Base-by-base conservation (phyloP, 2,888 invertebrate species). In the Rhogogaster chlorosoma region DNA sequence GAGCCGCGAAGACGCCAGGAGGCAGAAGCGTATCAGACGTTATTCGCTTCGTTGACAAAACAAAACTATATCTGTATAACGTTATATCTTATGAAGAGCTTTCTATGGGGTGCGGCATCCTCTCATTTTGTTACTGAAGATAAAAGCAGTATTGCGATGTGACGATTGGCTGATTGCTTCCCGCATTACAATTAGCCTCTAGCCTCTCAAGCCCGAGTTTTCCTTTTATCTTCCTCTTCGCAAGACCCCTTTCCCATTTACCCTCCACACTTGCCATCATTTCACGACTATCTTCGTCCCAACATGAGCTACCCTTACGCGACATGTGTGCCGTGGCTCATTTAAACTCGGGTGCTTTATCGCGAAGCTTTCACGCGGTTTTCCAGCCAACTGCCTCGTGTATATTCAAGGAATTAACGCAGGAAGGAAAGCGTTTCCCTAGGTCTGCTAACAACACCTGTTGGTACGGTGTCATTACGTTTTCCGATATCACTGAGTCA, bases 281-380 rank as follows among this genome's bases (percentile, higher is more conserved):
- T 53, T 7, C 77, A 15, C 29, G 77, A n/a, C 53, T 80, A 38
- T 57, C 57, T 61, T 38, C 38, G 77, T 57, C 80, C 29, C 61
- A 32, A 22, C 38, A 15, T 36, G 32, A 38, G 57, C 36, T 61
- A 80, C 36, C 70, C 45, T 70, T 36, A n/a, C 29, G 67, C 38
- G 83, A 67, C 83, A 83, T 61, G 61, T 80, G 57, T 22, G 57
- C 57, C 57, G 12, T 38, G 83, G 83, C 67, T 83, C 83, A 45
- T 83, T 42, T 42, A 67, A 45, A 83, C 83, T 49, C 67, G n/a
- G 42, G 18, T 70, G 83, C 45, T 67, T 83, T 42, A 83, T 67
- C 83, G 45, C 67, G 29, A 45, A 67, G 70, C 83, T 70, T 83
- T 83, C 67, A 83, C 67, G 67, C 67, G 83, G 49, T 29, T 70